Evolutionary conservation across 2,113 vertebrate genomes (phyloP).

Genomic region (Tychaedon coryphoeus): DNA sequence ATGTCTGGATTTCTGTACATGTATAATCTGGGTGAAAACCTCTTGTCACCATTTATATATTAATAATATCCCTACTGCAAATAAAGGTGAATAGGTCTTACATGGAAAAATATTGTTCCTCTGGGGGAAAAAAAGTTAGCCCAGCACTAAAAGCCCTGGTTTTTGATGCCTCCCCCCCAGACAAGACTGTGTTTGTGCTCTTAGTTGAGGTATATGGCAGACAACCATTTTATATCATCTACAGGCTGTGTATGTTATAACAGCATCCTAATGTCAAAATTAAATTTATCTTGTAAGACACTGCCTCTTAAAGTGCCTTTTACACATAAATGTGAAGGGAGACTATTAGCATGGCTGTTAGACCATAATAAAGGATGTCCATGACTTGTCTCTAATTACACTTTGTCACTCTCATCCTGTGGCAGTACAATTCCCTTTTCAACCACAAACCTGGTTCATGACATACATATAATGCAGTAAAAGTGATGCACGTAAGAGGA

Average conservation of each 20-base stretch:
- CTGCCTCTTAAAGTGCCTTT: not conserved
- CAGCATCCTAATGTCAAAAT: not conserved
- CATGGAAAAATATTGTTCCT: not conserved
- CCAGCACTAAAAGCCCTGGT: not conserved
- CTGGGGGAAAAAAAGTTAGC: not conserved
- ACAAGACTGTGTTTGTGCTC: not conserved
- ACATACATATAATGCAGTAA: not conserved
- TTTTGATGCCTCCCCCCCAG: not conserved
- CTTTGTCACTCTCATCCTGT: not conserved
- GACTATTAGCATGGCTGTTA: not conserved
- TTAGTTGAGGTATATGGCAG: not conserved
- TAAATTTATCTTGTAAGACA: not conserved
- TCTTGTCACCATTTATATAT: not conserved
- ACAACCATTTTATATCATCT: not conserved
- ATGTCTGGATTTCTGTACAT: accelerated
- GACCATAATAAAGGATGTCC: not conserved
- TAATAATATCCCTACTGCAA: not conserved
- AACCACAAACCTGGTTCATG: not conserved
- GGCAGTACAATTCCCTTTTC: conserved; percentile 10
- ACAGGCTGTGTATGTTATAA: not conserved
- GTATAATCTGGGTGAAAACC: not conserved
- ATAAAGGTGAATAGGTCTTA: not conserved
- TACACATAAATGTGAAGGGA: not conserved
- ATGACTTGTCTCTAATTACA: not conserved
- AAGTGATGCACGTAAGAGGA: not conserved